A percentile compares a stretch with the other conserved stretches of the same genome.
phyloP scores from a whole-genome alignment of 2,797 vertebrate genomes.

The Sciurus vulgaris region DNA sequence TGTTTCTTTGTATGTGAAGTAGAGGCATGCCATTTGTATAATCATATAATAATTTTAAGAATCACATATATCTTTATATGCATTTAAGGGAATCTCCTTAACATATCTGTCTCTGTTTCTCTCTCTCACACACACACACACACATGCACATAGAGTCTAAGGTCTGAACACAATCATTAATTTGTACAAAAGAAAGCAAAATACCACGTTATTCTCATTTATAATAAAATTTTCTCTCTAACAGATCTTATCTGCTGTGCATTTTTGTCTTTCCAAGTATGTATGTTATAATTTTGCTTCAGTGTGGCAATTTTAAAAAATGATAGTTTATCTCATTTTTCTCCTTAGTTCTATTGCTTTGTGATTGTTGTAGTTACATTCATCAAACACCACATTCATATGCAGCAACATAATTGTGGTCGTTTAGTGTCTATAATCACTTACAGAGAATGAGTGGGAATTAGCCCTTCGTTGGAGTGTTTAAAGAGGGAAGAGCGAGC shows the following conservation, averaged over 20 bases:
- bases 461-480: conserved; percentile 60
- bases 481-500: conserved; percentile 58
- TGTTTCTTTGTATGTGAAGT: too few species aligned
- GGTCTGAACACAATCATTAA: background rate
- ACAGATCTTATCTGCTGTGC: background rate
- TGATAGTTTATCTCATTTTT: conserved; percentile 78
- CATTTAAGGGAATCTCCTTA: background rate
- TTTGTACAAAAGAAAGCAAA: conserved; percentile 17
- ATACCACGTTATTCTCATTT: conserved; percentile 29
- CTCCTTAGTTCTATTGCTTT: conserved; percentile 72
- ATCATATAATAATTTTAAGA: background rate
- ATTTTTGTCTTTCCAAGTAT: conserved; percentile 57
- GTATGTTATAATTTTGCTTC: conserved; percentile 74
- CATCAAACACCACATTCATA: conserved; percentile 79
- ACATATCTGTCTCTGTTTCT: background rate
- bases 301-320: conserved; percentile 74
- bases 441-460: conserved; percentile 74
- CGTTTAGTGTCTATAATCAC: conserved; percentile 72
- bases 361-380: conserved; percentile 77
- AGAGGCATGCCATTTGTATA: too few species aligned
- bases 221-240: conserved; percentile 26
- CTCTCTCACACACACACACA: background rate
- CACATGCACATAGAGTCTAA: background rate
- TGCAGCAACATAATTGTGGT: conserved; percentile 69
- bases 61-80: background rate